Percentiles rank a stretch among this genome's conserved stretches.
These are phyloP conservation scores for Sylvia borin DNA, from an alignment of 2,797 vertebrate genomes.

Conservation along the genomic window DNA sequence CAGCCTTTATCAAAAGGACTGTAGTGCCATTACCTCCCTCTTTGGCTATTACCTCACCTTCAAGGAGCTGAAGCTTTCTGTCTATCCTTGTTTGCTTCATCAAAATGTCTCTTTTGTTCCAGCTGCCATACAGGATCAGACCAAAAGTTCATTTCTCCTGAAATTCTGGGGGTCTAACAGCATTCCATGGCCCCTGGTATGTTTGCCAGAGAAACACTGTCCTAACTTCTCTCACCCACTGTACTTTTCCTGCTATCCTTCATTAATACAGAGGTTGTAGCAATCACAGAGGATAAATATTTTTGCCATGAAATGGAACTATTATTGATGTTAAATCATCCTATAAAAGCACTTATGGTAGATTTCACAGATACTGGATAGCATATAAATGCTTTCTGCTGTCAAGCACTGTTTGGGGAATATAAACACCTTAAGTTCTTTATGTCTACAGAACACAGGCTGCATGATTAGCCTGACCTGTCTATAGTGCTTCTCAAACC, in stretches of 20 bases:
- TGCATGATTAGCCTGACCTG: background rate
- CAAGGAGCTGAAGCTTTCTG: background rate
- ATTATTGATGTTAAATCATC: slow-evolving; percentile 27
- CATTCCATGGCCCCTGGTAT: background rate
- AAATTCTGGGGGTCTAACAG: background rate
- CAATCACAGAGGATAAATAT: slow-evolving; percentile 8
- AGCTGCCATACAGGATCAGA: background rate
- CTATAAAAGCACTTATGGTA: slow-evolving; percentile 32
- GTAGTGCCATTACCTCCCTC: background rate
- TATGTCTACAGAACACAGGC: background rate
- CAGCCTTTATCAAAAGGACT: background rate
- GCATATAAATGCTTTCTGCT: slow-evolving; percentile 13
- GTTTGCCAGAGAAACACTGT: background rate
- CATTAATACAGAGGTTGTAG: background rate
- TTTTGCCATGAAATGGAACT: slow-evolving; percentile 25
- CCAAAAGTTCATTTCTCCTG: background rate
- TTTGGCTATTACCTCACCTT: background rate
- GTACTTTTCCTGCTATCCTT: background rate
- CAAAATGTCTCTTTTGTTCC: background rate
- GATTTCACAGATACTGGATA: slow-evolving; percentile 31
- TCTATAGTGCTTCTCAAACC: background rate
- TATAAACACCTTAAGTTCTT: slow-evolving; percentile 23
- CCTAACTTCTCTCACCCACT: background rate
- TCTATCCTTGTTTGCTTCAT: background rate
- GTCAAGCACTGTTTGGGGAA: slow-evolving; percentile 40